These are phyloP conservation scores for Peromyscus polionotus DNA, from an alignment of 2,113 vertebrate species.

Conservation along the genomic window DNA sequence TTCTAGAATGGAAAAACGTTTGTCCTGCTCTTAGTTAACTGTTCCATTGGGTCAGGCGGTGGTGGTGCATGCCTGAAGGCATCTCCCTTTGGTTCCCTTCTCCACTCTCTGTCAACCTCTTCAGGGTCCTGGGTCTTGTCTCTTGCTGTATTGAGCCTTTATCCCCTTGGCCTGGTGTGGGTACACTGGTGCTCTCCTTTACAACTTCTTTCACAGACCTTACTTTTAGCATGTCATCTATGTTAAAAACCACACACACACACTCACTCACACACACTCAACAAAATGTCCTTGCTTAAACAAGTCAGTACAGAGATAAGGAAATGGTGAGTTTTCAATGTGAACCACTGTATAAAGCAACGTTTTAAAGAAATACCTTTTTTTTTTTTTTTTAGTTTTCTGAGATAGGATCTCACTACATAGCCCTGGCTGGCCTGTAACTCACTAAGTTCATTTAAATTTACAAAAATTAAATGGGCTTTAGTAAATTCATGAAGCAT, in stretches of 20 bases:
- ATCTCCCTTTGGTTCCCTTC: not conserved
- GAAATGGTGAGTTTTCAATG: not conserved
- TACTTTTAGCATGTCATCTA: not conserved
- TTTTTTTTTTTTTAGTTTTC: not conserved
- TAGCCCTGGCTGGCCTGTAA: not conserved
- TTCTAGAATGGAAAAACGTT: slow-evolving; percentile 11
- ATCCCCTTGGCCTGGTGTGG: not conserved
- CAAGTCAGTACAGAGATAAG: not conserved
- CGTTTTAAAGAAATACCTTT: not conserved
- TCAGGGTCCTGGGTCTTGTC: not conserved
- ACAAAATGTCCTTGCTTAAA: not conserved
- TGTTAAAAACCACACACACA: not conserved
- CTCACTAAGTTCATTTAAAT: not conserved
- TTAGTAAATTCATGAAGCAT: not conserved
- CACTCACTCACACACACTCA: not conserved
- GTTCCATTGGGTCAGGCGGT: not conserved
- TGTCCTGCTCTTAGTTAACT: not conserved
- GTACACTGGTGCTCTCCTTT: not conserved
- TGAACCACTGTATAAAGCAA: not conserved
- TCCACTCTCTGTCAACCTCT: not conserved
- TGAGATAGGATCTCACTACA: not conserved
- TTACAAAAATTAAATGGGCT: not conserved
- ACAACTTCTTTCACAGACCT: not conserved
- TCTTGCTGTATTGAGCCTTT: not conserved
- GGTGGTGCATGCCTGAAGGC: no score